Conservation (phyloP, 2,113 vertebrate species). For the Chloebia gouldiae region DNA sequence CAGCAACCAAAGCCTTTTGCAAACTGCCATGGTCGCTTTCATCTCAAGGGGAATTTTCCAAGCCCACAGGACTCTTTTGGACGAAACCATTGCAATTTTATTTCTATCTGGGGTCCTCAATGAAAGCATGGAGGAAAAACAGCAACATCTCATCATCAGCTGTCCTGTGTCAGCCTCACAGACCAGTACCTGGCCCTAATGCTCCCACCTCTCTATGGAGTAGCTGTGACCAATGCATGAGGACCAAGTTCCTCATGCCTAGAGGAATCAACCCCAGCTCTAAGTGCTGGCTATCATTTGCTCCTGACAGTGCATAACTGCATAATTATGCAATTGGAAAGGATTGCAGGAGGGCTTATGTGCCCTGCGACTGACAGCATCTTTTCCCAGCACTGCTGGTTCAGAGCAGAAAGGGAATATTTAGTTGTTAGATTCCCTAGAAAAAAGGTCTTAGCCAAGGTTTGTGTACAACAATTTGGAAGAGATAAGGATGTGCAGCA, state of each 20-base stretch:
- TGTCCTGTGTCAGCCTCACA: neutral
- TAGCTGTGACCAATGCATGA: neutral
- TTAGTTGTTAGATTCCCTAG: neutral
- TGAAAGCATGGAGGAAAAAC: neutral
- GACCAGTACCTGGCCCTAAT: fast-evolving
- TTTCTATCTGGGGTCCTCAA: neutral
- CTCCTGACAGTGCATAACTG: neutral
- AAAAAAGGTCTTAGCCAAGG: neutral
- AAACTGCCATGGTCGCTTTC: neutral
- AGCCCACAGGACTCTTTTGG: neutral
- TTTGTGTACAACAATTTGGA: neutral
- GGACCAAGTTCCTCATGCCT: neutral
- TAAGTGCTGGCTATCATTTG: neutral
- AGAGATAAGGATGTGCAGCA: neutral
- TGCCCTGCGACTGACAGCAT: neutral
- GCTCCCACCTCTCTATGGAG: neutral
- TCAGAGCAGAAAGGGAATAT: neutral
- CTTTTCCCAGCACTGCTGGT: neutral
- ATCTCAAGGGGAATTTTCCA: neutral
- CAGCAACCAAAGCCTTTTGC: neutral
- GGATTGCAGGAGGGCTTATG: neutral
- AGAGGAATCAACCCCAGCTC: neutral
- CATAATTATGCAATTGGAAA: neutral
- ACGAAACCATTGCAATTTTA: neutral
- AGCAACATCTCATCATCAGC: neutral